Base-by-base conservation (phyloP, 2,888 invertebrate genomes). In the Zygogramma bicolorata region DNA sequence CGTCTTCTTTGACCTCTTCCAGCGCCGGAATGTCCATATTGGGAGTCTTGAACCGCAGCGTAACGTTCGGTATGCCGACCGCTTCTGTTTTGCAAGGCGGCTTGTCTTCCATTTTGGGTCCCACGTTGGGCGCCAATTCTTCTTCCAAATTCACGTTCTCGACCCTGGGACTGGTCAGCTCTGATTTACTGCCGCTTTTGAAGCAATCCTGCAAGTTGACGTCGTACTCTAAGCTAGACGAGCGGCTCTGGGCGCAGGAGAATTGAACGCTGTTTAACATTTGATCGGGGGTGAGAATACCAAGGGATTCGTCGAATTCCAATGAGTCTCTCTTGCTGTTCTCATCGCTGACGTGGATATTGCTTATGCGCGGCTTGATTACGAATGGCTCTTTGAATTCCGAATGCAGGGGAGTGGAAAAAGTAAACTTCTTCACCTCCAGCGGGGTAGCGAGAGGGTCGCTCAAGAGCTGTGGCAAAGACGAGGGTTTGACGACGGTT, bases 201-300 rank as follows among this genome's bases (percentile, higher is more conserved):
- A 67, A 66, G 15, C 38, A 71, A 57, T 76, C 76, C 13, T 18
- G 25, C 18, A 70, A 15, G 49, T 70, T 72, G 40, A 60, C 65
- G 1, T 74, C 77, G 66, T 76, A 74, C 62, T 80, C 78, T 15
- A 79, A 71, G 58, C 76, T 76, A 20, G 77, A 76, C 31, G 78
- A 78, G 65, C 76, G 61, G 1, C 75, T 70, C 46, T 75, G 73
- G 15, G 60, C 57, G 25, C 60, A 38, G 20, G 53, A 49, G 61
- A 75, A 75, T n/a, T 71, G 62, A 7, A 63, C 73, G 81, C 90
- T 93, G 27, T 53, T 27, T 13, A 25, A 25, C 95, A 96, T 95
- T 87, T 96, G 95, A 87, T 95, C 95, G 0, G 96, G 95, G 8
- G 96, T 95, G 75, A 97, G 88, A 81, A 96, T 96, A 4, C 96